Percentiles rank a stretch among this genome's conserved stretches.
Evolutionary conservation across 2,888 invertebrate genomes (phyloP).

Genomic region (Conus canariensis): DNA sequence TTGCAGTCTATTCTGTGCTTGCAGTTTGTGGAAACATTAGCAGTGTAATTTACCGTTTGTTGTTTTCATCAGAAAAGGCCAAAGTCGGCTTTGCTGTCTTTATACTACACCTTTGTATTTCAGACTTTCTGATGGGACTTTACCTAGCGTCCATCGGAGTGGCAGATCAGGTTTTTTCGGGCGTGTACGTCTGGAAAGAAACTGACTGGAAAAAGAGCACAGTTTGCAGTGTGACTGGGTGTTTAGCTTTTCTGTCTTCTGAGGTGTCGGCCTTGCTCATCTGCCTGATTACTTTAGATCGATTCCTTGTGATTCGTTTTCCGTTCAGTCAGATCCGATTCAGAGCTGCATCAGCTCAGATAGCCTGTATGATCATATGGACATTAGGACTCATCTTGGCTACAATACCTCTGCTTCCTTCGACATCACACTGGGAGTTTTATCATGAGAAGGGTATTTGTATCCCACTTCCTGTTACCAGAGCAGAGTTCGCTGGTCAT

Average conservation of each 20-base stretch:
- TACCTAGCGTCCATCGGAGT: conserved; percentile 58
- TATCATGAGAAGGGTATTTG: neutral
- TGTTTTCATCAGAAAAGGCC: neutral
- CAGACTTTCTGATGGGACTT: conserved; percentile 57
- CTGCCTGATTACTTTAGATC: conserved; percentile 83
- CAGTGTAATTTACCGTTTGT: neutral
- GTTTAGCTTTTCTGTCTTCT: conserved; percentile 78
- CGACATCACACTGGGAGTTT: neutral
- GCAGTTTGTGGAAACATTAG: neutral
- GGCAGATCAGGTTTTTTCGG: conserved; percentile 59
- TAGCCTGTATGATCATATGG: neutral
- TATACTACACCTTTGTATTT: conserved; percentile 40
- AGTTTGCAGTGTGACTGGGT: conserved; percentile 59
- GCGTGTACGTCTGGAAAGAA: conserved; percentile 58
- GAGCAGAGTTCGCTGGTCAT: neutral
- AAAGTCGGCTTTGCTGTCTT: conserved; percentile 29
- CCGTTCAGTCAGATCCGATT: neutral
- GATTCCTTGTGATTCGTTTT: conserved; percentile 80
- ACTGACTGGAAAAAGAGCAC: conserved; percentile 56
- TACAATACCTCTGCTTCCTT: neutral
- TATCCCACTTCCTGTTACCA: neutral
- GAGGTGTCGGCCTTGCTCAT: conserved; percentile 84
- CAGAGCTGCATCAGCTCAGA: neutral
- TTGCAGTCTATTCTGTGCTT: neutral
- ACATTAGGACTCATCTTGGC: neutral